phyloP scores from a whole-genome alignment of 2,888 invertebrate genomes.

The Orchestes rusci region DNA sequence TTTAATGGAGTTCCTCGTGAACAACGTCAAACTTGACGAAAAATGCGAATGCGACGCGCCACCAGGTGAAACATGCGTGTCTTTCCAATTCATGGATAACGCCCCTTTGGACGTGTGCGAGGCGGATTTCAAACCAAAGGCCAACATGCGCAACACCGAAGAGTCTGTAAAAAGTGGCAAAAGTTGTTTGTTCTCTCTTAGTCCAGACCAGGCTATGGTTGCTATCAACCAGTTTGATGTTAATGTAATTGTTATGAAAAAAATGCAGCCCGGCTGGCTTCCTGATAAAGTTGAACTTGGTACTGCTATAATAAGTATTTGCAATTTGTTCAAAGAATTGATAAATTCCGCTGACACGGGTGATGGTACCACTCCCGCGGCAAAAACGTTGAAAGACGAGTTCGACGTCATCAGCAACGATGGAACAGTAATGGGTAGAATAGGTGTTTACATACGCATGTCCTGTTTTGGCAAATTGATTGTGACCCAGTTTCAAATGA shows the following conservation, averaged over 20 bases:
- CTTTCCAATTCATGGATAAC: constrained; percentile 52
- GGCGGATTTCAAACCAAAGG: constrained; percentile 45
- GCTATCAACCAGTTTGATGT: constrained; percentile 52
- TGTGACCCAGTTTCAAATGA: constrained; percentile 58
- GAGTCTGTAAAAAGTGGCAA: constrained; percentile 54
- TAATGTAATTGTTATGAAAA: constrained; percentile 51
- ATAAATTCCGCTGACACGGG: constrained; percentile 44
- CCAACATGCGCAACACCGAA: constrained; percentile 30
- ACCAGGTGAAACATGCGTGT: constrained; percentile 52
- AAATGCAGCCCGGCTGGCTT: constrained; percentile 54
- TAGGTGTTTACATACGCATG: constrained; percentile 55
- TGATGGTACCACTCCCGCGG: constrained; percentile 46
- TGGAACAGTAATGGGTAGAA: constrained; percentile 50
- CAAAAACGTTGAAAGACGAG: constrained; percentile 55
- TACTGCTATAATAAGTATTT: constrained; percentile 51
- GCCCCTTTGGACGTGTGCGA: constrained; percentile 57
- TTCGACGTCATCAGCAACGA: constrained; percentile 47
- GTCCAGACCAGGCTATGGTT: constrained; percentile 47
- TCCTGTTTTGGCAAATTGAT: constrained; percentile 61
- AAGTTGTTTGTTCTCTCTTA: constrained; percentile 60
- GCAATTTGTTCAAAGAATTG: constrained; percentile 53
- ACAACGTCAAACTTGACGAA: constrained; percentile 41
- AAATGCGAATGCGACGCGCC: constrained; percentile 38
- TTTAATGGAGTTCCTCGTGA: constrained; percentile 57
- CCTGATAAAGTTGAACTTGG: constrained; percentile 59